Evolutionary conservation across 2,888 invertebrate genomes (phyloP), one percentile per base, ranked within the genome.

Genomic region (Blomia tropicalis): DNA sequence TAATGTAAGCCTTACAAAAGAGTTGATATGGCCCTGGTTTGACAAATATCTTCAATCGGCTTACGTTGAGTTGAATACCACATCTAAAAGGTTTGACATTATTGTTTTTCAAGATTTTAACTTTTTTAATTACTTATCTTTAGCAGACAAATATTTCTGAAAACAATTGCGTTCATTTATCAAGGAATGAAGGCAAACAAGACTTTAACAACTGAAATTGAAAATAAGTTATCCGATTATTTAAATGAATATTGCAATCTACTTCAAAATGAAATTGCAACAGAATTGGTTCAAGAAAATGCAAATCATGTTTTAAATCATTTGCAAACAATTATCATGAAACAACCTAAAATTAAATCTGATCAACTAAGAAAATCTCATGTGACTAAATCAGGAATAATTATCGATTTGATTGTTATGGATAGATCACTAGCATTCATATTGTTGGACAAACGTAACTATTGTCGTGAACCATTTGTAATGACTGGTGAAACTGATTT

Each of bases 131-230:
- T 36, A 11, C 7, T 17, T 36, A 36, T 32, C 29, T 56, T 29
- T 56, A 56, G n/a, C n/a, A n/a, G 56, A 30, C 3, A 27, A 2
- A 56, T 56, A 30, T 56, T 56, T 22, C 56, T 56, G 2, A 56
- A 56, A 56, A 56, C 56, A 36, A 30, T 56, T 23, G 56, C 56
- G 14, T n/a, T 29, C 2, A 56, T 56, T 22, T 56, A 56, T 36
- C 25, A 56, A 4, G 56, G 56, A 19, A 19, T 56, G 29, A 11
- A 29, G 2, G 5, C 29, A n/a, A 17, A 56, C 25, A 56, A 56
- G 29, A 25, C 25, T 29, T 19, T 14, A 14, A 2, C 2, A 27
- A 11, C 17, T 30, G 14, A 32, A 3, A 31, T 56, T 1, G 2
- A 7, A 31, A 23, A 23, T 11, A 56, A 56, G 23, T 56, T 56